Conservation (phyloP, 37 sponge, comb jelly and placozoan genomes). For the Axinella damicornis region DNA sequence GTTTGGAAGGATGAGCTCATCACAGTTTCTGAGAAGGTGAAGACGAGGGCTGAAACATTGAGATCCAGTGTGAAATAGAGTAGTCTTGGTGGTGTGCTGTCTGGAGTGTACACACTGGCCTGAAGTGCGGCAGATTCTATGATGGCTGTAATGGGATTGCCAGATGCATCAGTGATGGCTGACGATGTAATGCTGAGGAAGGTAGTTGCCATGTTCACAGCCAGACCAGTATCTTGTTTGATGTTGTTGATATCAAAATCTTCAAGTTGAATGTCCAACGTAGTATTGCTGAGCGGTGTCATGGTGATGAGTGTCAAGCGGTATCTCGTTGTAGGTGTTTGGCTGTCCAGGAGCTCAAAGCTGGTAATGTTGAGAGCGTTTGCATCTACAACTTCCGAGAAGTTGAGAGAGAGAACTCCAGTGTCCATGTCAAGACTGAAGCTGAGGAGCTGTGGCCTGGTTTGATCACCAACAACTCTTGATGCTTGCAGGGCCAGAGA, state of each 20-base stretch:
- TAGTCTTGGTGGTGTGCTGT: constrained; percentile 73
- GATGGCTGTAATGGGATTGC: constrained; percentile 49
- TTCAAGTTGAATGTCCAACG: constrained; percentile 37
- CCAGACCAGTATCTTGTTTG: constrained; percentile 59
- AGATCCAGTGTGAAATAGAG: constrained; percentile 64
- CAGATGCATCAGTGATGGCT: constrained; percentile 70
- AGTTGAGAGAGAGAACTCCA: constrained; percentile 62
- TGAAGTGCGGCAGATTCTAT: constrained; percentile 7
- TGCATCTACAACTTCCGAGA: constrained; percentile 73
- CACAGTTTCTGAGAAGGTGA: constrained; percentile 88
- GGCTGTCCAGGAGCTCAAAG: constrained; percentile 60
- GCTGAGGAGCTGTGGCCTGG: constrained; percentile 50
- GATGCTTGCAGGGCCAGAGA: constrained; percentile 55
- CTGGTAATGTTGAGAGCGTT: constrained; percentile 50
- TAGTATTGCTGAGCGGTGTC: constrained; percentile 34
- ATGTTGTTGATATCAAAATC: constrained; percentile 74
- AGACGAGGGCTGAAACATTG: constrained; percentile 54
- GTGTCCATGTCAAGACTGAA: constrained; percentile 68
- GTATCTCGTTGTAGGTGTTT: constrained; percentile 45
- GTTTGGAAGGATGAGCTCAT: constrained; percentile 48
- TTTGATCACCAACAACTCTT: constrained; percentile 56
- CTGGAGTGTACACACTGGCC: constrained; percentile 56
- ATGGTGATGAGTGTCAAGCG: constrained; percentile 2
- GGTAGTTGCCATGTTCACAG: constrained; percentile 53
- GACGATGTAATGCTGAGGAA: constrained; percentile 45